Percentiles rank a stretch among this genome's conserved stretches.
phyloP scores from a whole-genome alignment of 2,888 invertebrate genomes.

The Zygaena filipendulae region DNA sequence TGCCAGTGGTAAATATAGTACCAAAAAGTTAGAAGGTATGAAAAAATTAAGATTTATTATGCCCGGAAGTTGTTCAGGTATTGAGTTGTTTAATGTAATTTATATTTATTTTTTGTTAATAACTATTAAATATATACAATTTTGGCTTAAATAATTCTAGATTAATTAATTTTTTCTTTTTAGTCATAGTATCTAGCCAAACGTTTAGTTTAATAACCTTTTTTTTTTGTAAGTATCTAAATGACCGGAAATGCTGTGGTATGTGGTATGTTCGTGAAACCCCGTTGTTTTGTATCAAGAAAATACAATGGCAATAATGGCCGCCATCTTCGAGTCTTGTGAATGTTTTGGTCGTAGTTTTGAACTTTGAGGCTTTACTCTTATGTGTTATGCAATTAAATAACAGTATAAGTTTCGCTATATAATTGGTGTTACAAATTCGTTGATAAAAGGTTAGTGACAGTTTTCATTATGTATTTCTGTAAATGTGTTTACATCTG shows the following conservation, averaged over 20 bases:
- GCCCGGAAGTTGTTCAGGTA: no score
- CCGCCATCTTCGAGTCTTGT: conserved; percentile 88
- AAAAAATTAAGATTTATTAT: no score
- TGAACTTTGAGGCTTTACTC: conserved; percentile 55
- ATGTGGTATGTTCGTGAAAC: conserved; percentile 58
- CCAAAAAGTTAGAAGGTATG: no score
- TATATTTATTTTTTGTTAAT: no score
- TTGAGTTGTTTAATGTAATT: no score
- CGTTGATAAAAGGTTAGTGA: conserved; percentile 46
- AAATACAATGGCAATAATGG: conserved; percentile 85
- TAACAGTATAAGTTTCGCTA: conserved; percentile 51
- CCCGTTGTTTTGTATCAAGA: conserved; percentile 81
- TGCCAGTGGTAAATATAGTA: no score
- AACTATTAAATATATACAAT: no score
- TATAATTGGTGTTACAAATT: conserved; percentile 43
- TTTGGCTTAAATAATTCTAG: no score
- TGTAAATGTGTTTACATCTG: conserved; percentile 81
- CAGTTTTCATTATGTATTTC: conserved; percentile 33
- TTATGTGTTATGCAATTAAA: conserved; percentile 57
- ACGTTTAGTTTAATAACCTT: no score
- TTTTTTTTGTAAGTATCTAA: no score
- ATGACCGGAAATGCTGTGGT: conserved; percentile 48
- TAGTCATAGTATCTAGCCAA: no score
- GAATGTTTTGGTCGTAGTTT: conserved; percentile 78
- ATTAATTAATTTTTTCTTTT: no score